Evolutionary conservation across 1,140 invertebrate species (phyloP).

Genomic region (Drosophila miranda): DNA sequence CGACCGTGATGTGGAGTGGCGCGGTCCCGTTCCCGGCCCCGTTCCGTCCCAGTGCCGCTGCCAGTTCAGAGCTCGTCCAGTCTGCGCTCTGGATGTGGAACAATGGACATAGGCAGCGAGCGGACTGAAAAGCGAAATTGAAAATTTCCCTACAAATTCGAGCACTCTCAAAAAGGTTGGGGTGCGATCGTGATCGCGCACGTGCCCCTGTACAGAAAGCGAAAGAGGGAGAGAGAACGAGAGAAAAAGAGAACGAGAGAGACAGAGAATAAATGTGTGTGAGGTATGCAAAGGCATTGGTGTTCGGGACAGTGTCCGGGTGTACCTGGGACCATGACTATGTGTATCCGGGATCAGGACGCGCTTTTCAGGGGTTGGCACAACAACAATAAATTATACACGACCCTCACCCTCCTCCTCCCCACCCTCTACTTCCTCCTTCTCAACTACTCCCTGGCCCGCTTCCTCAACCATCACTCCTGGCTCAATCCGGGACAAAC

Average conservation of each 20-base stretch:
- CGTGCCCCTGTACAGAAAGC: conserved; percentile 19
- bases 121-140: conserved; percentile 27
- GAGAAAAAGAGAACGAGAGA: neutral
- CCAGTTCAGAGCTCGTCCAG: conserved; percentile 18
- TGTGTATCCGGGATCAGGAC: conserved; percentile 6
- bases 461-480: conserved; percentile 11
- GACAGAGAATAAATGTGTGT: neutral
- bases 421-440: neutral
- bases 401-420: conserved; percentile 25
- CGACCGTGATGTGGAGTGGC: conserved; percentile 24
- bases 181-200: conserved; percentile 37
- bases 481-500: conserved; percentile 26
- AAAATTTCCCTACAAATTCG: conserved; percentile 47
- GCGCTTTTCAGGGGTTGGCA: conserved; percentile 45
- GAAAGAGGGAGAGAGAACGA: neutral
- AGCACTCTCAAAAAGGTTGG: conserved; percentile 5
- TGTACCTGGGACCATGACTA: conserved; percentile 7
- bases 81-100: conserved; percentile 13
- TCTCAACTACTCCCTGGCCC: conserved; percentile 1
- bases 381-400: conserved; percentile 31
- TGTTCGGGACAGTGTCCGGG: conserved; percentile 1
- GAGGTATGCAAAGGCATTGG: conserved; percentile 8
- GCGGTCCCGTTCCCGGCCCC: neutral
- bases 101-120: conserved; percentile 13
- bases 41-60: neutral